phyloP scores from a whole-genome alignment of 1,140 invertebrate species.

The Sycophaga agraensis region DNA sequence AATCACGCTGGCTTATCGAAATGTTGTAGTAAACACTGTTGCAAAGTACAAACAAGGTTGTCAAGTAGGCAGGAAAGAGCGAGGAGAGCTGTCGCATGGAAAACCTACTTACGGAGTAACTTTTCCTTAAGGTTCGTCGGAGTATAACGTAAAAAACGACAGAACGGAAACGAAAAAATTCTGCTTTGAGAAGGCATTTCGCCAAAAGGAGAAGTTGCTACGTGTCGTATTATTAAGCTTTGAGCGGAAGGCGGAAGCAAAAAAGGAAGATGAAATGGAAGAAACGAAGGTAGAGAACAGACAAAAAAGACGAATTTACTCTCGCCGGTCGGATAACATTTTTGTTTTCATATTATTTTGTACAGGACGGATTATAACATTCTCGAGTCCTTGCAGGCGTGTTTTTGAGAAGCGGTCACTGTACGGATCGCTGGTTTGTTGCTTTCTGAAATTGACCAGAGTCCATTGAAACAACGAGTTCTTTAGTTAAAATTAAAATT shows the following conservation, averaged over 20 bases:
- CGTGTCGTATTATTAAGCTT: neutral
- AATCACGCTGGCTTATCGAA: neutral
- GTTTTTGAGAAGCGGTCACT: no score
- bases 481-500: no score
- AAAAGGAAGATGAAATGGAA: neutral
- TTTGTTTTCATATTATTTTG: no score
- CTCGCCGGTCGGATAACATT: neutral
- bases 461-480: no score
- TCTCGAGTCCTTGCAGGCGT: no score
- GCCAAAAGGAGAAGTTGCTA: neutral
- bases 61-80: neutral
- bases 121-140: neutral
- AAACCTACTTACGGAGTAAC: neutral
- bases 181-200: neutral
- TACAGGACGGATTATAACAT: no score
- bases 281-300: no score
- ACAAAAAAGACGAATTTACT: no score
- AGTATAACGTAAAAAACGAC: neutral
- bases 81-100: neutral
- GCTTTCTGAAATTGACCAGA: no score
- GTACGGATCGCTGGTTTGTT: no score
- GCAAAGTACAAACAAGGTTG: slow-evolving; percentile 7
- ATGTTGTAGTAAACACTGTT: neutral
- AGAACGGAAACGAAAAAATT: neutral
- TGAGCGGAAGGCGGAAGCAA: neutral